Conservation (phyloP, 2,888 invertebrate species). For the Sarcophaga subvicina region DNA sequence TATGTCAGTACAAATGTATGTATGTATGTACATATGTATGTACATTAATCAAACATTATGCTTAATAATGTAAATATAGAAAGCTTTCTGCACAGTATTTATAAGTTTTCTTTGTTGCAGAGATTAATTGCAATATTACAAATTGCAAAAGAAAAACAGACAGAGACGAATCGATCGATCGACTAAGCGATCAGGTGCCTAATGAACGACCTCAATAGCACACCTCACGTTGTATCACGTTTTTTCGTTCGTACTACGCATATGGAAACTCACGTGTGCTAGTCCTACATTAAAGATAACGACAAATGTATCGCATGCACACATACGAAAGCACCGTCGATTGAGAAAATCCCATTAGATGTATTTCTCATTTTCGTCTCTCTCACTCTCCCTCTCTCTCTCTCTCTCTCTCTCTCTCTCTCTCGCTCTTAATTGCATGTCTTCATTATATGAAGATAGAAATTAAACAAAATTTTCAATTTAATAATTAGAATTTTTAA, state of each 20-base stretch:
- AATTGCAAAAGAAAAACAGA: background rate
- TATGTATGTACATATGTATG: no score
- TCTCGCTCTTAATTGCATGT: no score
- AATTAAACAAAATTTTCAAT: no score
- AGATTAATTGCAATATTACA: background rate
- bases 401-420: no score
- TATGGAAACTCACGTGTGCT: slow-evolving; percentile 68
- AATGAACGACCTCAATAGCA: slow-evolving; percentile 35
- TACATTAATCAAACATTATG: no score
- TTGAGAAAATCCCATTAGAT: background rate
- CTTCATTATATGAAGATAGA: no score
- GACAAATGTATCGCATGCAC: slow-evolving; percentile 4
- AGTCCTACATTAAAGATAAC: slow-evolving; percentile 60
- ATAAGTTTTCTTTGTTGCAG: no score
- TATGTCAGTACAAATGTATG: no score
- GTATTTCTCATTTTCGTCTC: background rate
- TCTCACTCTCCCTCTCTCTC: no score
- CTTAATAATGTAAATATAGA: no score
- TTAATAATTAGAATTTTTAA: no score
- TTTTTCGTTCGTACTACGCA: slow-evolving; percentile 59
- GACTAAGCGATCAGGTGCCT: background rate
- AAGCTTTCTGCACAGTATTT: no score
- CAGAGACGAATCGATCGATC: background rate
- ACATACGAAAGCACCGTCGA: background rate
- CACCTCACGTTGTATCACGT: slow-evolving; percentile 69